phyloP scores from a whole-genome alignment of 1,140 invertebrate genomes.

The Muscidifurax raptorellus region DNA sequence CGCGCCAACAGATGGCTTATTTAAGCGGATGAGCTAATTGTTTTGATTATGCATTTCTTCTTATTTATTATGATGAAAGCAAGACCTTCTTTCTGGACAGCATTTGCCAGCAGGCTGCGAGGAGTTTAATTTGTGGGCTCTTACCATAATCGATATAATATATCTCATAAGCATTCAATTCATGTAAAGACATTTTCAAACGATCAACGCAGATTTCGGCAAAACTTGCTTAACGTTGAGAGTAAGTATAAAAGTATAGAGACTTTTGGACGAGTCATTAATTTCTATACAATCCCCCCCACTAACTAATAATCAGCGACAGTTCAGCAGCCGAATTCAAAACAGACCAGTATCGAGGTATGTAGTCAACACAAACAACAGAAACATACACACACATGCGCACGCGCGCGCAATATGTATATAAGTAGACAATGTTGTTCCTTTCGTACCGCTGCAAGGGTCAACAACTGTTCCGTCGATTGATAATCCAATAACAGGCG shows the following conservation, averaged over 20 bases:
- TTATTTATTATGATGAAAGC: background rate
- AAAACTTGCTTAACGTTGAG: too few species aligned
- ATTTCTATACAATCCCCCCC: background rate
- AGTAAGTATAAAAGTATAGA: too few species aligned
- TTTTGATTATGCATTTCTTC: background rate
- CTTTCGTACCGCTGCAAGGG: background rate
- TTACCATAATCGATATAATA: too few species aligned
- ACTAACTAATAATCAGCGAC: background rate
- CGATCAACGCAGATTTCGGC: too few species aligned
- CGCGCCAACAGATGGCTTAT: background rate
- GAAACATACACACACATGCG: too few species aligned
- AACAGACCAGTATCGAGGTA: background rate
- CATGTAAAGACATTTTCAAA: too few species aligned
- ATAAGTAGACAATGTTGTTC: too few species aligned
- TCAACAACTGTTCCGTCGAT: background rate
- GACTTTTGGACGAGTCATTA: background rate
- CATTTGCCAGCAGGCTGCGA: too few species aligned
- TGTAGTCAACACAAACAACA: too few species aligned
- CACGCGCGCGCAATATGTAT: too few species aligned
- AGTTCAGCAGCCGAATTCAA: background rate
- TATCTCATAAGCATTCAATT: too few species aligned
- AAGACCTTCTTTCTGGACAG: background rate
- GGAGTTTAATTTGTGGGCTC: too few species aligned
- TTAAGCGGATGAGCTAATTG: background rate
- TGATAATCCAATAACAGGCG: background rate